Evolutionary conservation across 2,113 vertebrate genomes (phyloP), one percentile per base, ranked within the genome.

Genomic region (Loxodonta africana): DNA sequence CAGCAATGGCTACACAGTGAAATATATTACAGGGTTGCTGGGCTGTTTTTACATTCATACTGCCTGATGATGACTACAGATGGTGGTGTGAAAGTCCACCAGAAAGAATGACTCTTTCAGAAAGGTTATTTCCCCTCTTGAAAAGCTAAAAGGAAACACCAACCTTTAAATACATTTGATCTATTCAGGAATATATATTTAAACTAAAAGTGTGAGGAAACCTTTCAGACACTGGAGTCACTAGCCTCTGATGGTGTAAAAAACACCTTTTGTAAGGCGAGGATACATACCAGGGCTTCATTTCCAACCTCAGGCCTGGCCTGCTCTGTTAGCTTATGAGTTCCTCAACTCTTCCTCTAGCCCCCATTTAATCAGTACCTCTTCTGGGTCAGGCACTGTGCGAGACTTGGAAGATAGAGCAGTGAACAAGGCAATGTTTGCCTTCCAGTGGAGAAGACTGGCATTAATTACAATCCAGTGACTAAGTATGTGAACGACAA

Each of bases 91-190:
- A 46, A 74, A 37, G 80, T 0, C 83, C 81, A 80, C 57, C 33
- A 18, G 37, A 62, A 94, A 83, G 67, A 91, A 78, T 0, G 9
- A 73, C 82, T 96, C 95, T 69, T 94, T 96, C 37, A 83, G 63
- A 88, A 83, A 96, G 62, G 63, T 65, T 15, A 28, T 88, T 92
- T 96, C 94, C 82, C 96, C 82, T 96, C 37, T 90, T 86, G 67
- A 95, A 93, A 83, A 78, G 46, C 41, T 44, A 33, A 88, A 80
- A 92, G 73, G 67, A 84, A 92, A 96, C 90, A 62, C 6, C 33
- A 85, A 17, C 53, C 65, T 96, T 96, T 73, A 78, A 44, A 63
- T n/a, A 92, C 60, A 65, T 85, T 48, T 91, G 90, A 63, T 93
- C 96, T 93, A 71, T 41, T 88, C 0, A 28, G 65, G 41, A 57